Percentiles rank a stretch among this genome's conserved stretches.
Conservation (phyloP, 2,113 vertebrate species). For the Dipodomys ordii region DNA sequence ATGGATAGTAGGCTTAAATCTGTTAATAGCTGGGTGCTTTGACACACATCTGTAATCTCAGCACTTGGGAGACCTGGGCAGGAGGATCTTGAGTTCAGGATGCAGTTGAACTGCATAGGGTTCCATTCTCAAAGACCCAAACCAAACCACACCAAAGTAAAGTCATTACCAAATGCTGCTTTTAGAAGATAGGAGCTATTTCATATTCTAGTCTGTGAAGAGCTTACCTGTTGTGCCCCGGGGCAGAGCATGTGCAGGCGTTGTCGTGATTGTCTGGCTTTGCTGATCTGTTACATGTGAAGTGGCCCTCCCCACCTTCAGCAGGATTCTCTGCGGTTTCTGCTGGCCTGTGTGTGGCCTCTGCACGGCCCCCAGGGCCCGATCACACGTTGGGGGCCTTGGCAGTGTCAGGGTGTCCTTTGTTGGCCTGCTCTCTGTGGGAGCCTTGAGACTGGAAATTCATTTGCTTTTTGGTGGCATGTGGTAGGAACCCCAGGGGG, state of each 20-base stretch:
- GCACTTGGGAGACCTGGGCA: no score
- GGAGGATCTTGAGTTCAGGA: no score
- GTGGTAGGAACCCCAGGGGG: neutral
- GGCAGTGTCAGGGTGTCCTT: neutral
- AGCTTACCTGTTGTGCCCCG: no score
- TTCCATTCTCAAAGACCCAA: neutral
- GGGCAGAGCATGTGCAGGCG: neutral
- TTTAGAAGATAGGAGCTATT: neutral
- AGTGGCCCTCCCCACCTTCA: neutral
- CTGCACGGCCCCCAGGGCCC: neutral
- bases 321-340: neutral
- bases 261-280: neutral
- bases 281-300: neutral
- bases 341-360: neutral
- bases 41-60: no score
- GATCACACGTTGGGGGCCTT: neutral
- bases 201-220: neutral
- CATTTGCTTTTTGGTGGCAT: neutral
- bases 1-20: neutral
- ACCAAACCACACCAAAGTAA: neutral
- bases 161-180: neutral
- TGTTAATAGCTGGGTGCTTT: no score
- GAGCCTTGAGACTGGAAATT: neutral
- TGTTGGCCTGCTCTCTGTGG: neutral
- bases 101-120: no score